Percentiles rank a stretch among this genome's conserved stretches.
These are phyloP conservation scores for Oryzias curvinotus DNA, from an alignment of 2,113 vertebrate genomes.

Conservation along the genomic window DNA sequence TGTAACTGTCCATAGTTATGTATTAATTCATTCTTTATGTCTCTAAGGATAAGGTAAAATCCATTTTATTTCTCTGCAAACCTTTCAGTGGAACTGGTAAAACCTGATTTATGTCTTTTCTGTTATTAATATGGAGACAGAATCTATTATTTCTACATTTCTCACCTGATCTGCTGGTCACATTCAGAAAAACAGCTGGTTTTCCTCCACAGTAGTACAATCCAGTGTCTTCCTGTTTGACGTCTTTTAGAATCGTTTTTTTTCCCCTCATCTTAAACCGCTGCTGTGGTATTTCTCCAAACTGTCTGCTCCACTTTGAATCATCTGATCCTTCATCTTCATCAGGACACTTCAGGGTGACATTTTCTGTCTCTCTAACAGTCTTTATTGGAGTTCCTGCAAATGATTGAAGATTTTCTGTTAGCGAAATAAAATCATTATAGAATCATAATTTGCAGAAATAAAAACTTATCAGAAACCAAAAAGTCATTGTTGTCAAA, in stretches of 20 bases:
- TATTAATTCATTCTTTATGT: no score
- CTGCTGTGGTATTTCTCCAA: neutral
- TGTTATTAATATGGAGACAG: no score
- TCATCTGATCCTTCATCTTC: neutral
- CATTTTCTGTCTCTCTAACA: neutral
- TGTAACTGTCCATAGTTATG: no score
- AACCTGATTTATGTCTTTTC: no score
- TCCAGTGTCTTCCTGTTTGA: constrained; percentile 3
- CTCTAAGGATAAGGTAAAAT: no score
- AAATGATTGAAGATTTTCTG: no score
- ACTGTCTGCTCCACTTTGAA: constrained; percentile 1
- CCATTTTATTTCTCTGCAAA: no score
- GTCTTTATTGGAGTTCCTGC: neutral
- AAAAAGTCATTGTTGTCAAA: no score
- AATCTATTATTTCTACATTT: neutral
- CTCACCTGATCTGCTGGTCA: neutral
- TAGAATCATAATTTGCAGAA: no score
- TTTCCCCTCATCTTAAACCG: rapidly evolving
- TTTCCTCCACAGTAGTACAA: constrained; percentile 16
- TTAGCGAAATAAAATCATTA: no score
- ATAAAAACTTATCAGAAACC: no score
- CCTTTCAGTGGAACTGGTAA: no score
- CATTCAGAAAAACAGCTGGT: constrained; percentile 8
- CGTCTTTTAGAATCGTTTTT: neutral
- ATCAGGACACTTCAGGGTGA: neutral